Evolutionary conservation across 1,140 invertebrate genomes (phyloP).

Genomic region (Drosophila micromelanica): DNA sequence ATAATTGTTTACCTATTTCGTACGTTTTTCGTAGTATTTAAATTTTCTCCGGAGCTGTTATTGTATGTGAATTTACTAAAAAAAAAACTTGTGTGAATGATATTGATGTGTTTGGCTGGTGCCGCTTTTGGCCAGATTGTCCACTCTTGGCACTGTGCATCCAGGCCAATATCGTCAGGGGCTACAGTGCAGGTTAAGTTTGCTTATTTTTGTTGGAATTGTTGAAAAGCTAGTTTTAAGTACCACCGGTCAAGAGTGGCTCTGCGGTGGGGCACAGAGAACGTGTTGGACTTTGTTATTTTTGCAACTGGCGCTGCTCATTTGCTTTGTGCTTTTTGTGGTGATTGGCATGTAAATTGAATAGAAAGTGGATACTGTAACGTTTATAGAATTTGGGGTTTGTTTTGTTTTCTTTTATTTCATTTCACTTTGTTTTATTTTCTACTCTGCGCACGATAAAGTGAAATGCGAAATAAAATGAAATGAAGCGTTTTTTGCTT

Average conservation of each 20-base stretch:
- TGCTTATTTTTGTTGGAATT: conserved; percentile 64
- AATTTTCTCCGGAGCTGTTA: too few relatives aligned
- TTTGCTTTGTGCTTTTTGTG: conserved; percentile 70
- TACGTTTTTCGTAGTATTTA: too few relatives aligned
- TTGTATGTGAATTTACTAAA: too few relatives aligned
- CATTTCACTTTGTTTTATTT: conserved; percentile 42
- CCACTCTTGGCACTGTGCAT: conserved; percentile 33
- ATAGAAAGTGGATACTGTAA: conserved; percentile 70
- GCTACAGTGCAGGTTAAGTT: conserved; percentile 32
- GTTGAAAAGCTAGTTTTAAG: conserved; percentile 77
- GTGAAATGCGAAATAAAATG: conserved; percentile 21
- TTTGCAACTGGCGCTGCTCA: conserved; percentile 67
- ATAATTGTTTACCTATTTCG: too few relatives aligned
- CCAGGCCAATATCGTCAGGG: conserved; percentile 55
- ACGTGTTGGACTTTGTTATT: conserved; percentile 60
- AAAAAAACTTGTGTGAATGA: conserved; percentile 38
- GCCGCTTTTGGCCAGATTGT: not conserved
- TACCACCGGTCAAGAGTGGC: conserved; percentile 41
- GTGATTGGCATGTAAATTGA: conserved; percentile 73
- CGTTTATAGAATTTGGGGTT: conserved; percentile 53
- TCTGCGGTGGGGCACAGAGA: not conserved
- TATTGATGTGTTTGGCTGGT: not conserved
- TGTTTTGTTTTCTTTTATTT: conserved; percentile 48
- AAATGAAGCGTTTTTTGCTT: conserved; percentile 12
- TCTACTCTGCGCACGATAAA: conserved; percentile 1